Evolutionary conservation across 2,888 invertebrate species (phyloP), one percentile per base, ranked within the genome.

Genomic region (Pheosia gnoma): DNA sequence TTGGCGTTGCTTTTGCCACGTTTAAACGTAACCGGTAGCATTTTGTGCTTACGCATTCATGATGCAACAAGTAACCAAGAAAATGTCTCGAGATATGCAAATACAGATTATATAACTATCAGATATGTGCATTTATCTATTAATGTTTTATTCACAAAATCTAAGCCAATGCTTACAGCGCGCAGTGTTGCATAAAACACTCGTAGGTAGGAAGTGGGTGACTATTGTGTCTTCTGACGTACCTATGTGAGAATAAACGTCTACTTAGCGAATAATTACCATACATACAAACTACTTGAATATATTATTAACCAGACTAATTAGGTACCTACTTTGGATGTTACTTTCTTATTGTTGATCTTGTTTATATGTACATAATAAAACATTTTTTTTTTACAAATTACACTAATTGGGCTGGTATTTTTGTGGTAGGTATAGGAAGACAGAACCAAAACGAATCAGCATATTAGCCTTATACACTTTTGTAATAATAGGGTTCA

Each of bases 1-100:
- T 39, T 39, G 7, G 5, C 39, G 43, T 7, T 45, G 9, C 7
- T 45, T 45, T 45, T 39, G 43, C 3, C 43, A 43, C n/a, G 47
- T 47, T 5, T n/a, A 47, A 47, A 43, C 11, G 51, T n/a, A 8
- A 51, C 13, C 51, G 10, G 53, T 37, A 53, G 53, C 53, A 10
- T 53, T 53, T 37, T 53, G 37, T 11, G 37, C 37, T 10, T 25
- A 10, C 51, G 25, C 51, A 25, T 51, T 25, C 36, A 37, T 37
- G 58, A 38, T 38, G 58, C 58, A 49, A 58, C 49, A 11, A 53
- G 53, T 53, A 53, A 38, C 37, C 51, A 51, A 51, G 37, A 53
- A 10, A 37, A 37, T 37, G 11, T 37, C 37, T 37, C 10, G 37
- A 10, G 53, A 10, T 53, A 53, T 53, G 53, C 38, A 53, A 53